phyloP scores from a whole-genome alignment of 23 tunicate genomes.

The Styela clava region DNA sequence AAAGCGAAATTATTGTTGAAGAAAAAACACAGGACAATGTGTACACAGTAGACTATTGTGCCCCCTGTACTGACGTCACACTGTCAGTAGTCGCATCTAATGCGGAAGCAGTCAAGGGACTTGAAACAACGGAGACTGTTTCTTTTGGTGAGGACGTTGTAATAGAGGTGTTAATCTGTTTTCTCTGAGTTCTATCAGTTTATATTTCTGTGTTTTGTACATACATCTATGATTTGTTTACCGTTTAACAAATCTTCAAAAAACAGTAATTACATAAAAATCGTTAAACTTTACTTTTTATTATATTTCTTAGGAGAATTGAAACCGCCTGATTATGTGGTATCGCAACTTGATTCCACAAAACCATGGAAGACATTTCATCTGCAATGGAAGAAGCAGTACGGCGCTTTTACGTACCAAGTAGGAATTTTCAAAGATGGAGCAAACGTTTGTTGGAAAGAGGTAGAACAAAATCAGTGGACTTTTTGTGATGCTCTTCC shows the following conservation, averaged over 20 bases:
- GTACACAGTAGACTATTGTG: not conserved
- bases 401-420: not conserved
- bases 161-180: too few species aligned
- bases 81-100: not conserved
- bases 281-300: too few species aligned
- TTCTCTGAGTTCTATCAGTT: too few species aligned
- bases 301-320: not conserved
- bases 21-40: not conserved
- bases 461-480: not conserved
- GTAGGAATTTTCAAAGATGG: not conserved
- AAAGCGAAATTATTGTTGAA: not conserved
- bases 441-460: not conserved
- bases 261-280: too few species aligned
- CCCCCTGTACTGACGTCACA: not conserved
- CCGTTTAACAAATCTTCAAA: too few species aligned
- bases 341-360: not conserved
- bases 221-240: too few species aligned
- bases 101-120: not conserved
- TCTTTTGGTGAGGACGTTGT: too few species aligned
- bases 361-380: not conserved
- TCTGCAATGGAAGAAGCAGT: not conserved
- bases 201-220: too few species aligned
- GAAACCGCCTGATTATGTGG: not conserved
- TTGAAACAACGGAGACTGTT: not conserved
- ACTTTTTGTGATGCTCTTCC: not conserved